Conservation (phyloP, 2,797 vertebrate species). For the Halcyon leucocephala region DNA sequence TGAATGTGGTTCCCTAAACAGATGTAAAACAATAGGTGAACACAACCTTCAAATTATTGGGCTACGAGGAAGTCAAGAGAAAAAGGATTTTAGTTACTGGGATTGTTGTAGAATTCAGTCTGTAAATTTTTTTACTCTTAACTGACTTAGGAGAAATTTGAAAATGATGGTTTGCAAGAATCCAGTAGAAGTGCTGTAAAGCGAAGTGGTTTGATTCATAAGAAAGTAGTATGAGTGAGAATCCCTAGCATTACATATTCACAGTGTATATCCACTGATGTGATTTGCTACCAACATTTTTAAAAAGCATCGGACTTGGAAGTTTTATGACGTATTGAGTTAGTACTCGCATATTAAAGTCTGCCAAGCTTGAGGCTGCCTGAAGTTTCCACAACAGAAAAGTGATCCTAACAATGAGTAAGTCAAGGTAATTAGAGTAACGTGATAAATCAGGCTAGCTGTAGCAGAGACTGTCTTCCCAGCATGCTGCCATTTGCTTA, state of each 20-base stretch:
- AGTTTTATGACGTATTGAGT: neutral
- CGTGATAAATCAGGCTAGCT: neutral
- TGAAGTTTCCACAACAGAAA: neutral
- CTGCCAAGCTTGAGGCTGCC: neutral
- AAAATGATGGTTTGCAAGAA: neutral
- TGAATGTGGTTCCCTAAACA: neutral
- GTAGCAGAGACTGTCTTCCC: neutral
- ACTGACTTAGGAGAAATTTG: neutral
- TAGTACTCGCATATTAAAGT: neutral
- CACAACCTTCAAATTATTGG: neutral
- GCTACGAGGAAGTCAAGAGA: accelerated
- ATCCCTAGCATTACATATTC: neutral
- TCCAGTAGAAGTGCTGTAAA: neutral
- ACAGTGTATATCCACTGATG: neutral
- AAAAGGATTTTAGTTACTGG: neutral
- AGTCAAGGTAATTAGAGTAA: neutral
- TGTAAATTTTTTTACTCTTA: neutral
- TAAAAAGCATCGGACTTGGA: neutral
- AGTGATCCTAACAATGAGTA: slow-evolving; percentile 6
- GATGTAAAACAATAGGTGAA: neutral
- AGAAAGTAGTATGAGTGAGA: neutral
- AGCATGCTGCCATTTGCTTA: neutral
- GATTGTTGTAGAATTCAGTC: neutral
- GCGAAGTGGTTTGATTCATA: neutral
- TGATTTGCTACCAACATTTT: neutral